Evolutionary conservation across 2,113 vertebrate genomes (phyloP), one percentile per base, ranked within the genome.

Genomic region (Ctenodactylus gundi): DNA sequence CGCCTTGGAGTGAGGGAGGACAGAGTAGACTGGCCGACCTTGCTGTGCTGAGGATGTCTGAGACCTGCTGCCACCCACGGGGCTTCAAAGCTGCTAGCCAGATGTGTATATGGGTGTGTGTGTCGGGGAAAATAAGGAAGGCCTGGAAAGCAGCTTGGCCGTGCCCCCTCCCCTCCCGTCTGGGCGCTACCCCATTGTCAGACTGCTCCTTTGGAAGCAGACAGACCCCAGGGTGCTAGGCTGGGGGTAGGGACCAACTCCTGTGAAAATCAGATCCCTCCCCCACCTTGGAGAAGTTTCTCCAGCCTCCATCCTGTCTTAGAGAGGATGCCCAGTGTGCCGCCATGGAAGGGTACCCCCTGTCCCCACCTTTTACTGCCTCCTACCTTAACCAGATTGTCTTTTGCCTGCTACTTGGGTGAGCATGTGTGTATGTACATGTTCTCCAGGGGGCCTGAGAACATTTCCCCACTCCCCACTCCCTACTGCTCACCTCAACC

Each of bases 41-140:
- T 70, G 84, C 95, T 78, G 34, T 68, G 41, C 84, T 31, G 58
- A 93, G 92, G 55, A 81, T 95, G 65, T 94, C 90, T 93, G 88
- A 96, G 92, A 93, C 92, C 77, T 84, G 80, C 92, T 96, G 92
- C 97, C 94, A 97, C 95, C 96, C 96, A 95, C 89, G 93, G 95
- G 96, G 97, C 46, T 60, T 73, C 75, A 94, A 97, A 96, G 97
- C 97, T 97, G 97, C 58, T 89, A 81, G 94, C 97, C 97, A 97
- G 97, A 97, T 97, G 96, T 97, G 94, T 95, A 60, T 93, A 31
- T 94, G 85, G 58, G 91, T 57, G 88, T 62, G 80, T 73, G 44
- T 73, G 80, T 21, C 27, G 49, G 55, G 4, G 46, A 23, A n/a
- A n/a, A n/a, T n/a, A n/a, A 72, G 51, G 76, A 70, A 41, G 29